Base-by-base conservation (phyloP, 2,888 invertebrate genomes). In the Theristus sp. region DNA sequence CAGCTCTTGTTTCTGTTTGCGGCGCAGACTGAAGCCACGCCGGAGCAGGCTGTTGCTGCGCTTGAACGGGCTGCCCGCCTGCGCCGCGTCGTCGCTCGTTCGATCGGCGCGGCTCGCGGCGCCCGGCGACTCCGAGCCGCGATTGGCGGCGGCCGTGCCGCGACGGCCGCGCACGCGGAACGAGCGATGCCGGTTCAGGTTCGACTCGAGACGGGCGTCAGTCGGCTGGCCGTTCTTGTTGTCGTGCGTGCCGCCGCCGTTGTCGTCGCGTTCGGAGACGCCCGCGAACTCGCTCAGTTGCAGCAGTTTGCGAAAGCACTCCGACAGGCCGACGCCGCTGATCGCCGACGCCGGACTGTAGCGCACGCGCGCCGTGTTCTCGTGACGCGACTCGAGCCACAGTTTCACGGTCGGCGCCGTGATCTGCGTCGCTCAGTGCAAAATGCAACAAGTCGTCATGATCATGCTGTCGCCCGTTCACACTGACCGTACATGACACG, bases 301-400 rank as follows among this genome's bases (percentile, higher is more conserved):
- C 64, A 88, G 80, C 73, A 89, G 82, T 61, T 83, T 82, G 70
- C 84, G 83, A 76, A 89, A 89, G 62, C 87, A 81, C 67, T 87
- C 86, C 69, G 82, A 82, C 65, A 88, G 82, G 74, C 84, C 84
- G 70, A 81, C 81, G 74, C 86, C 84, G 47, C 69, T 71, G 62
- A 76, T 76, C n/a, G 77, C 76, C 1, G 76, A 76, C 6, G 72
- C 74, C 63, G 76, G 75, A 13, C 76, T 56, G 61, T 72, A 72
- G 24, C 66, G 74, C 64, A 66, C 74, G 64, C 57, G 71, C 64
- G 67, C 72, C 63, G 70, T 76, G 24, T 66, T 66, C 58, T 69
- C 68, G n/a, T n/a, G n/a, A 63, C 73, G 84, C 83, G 73, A 49
- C 84, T 84, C 63, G 25, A 86, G 81, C 86, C 76, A 86, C 73